Base-by-base conservation (phyloP, 1,140 invertebrate genomes). In the Anastrepha ludens region DNA sequence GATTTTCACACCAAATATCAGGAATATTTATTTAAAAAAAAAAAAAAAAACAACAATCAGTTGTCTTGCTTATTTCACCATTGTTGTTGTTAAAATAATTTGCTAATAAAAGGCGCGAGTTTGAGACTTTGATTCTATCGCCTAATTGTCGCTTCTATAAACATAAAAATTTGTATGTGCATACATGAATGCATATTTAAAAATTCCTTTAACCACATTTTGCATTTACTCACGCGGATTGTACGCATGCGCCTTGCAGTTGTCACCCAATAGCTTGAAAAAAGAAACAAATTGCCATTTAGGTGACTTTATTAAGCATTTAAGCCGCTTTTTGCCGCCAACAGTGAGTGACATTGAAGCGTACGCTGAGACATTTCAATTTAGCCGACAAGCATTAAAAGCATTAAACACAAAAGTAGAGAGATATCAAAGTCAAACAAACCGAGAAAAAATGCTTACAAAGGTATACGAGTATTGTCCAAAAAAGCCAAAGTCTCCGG, bases 301-400 rank as follows among this genome's bases (percentile, higher is more conserved):
- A 47, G 44, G 44, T 6, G 15, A 50, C 74, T 74, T 41, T 5
- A 74, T 47, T 29, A 29, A 62, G n/a, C 13, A 62, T n/a, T 29
- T 13, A 62, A 17, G 60, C 15, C 60, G 15, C 60, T 5, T 15
- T 62, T 55, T 55, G 8, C 15, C 7, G 47, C 13, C 74, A 47
- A 3, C 47, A 11, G 13, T 20, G 74, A 55, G 9, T 81, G 74
- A 81, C 74, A 81, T 81, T 81, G 74, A 74, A 44, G 17, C 29
- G 17, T 81, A 15, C 9, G 47, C 47, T 47, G 15, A 17, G 41
- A 74, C 41, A 74, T 74, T 74, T 74, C 67, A 74, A 74, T 74
- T 74, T 6, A 74, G 15, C 44, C 44, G 67, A 74, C 39, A 74
- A 47, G 41, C 41, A 47, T 74, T 41, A 47, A 44, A 74, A 74